Conservation (phyloP, 2,113 vertebrate genomes). For the Ahaetulla prasina region DNA sequence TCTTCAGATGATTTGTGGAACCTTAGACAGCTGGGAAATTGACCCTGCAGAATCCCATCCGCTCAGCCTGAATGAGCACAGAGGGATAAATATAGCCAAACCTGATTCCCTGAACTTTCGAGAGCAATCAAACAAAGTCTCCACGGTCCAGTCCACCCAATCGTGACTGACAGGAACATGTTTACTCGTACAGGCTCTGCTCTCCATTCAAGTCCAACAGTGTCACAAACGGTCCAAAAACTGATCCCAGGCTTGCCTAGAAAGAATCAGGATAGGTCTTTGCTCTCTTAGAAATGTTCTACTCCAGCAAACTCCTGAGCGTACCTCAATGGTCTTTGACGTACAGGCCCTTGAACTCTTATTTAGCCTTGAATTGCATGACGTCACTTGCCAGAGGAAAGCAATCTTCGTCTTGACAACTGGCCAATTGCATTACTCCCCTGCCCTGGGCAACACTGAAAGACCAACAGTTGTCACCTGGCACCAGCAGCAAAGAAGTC, state of each 20-base stretch:
- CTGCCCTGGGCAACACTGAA: not conserved
- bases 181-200: conserved; percentile 19
- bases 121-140: not conserved
- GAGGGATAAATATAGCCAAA: conserved; percentile 59
- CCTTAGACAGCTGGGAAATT: not conserved
- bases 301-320: not conserved
- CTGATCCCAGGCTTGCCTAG: not conserved
- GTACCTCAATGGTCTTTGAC: conserved; percentile 29
- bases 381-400: conserved; percentile 62
- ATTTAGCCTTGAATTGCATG: not conserved
- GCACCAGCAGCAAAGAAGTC: not conserved
- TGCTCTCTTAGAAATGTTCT: not conserved
- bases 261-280: not conserved
- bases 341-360: not conserved
- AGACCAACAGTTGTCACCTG: not conserved
- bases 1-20: not conserved
- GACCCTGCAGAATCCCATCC: not conserved
- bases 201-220: not conserved
- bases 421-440: conserved; percentile 9
- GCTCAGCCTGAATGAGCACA: not conserved
- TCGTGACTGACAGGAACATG: conserved; percentile 66
- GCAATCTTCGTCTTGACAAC: conserved; percentile 64
- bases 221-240: conserved; percentile 48
- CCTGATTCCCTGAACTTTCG: not conserved
- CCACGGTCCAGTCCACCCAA: accelerated